Conservation (phyloP, 2,113 vertebrate species). For the Hippocampus comes region DNA sequence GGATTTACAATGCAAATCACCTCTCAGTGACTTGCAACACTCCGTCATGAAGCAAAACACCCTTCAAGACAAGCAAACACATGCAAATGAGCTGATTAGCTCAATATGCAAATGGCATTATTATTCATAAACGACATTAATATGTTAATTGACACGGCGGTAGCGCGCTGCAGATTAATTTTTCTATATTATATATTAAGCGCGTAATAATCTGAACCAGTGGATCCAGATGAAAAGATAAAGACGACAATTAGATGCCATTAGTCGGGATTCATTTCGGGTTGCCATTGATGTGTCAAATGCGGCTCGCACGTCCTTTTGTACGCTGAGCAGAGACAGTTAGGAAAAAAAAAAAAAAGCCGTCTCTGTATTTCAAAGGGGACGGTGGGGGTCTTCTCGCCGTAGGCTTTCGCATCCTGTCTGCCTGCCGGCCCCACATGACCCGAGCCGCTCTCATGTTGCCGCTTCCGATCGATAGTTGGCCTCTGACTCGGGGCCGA, state of each 20-base stretch:
- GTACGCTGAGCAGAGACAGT: constrained; percentile 26
- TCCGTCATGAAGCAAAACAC: constrained; percentile 54
- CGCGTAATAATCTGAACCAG: constrained; percentile 43
- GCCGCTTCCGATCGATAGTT: constrained; percentile 68
- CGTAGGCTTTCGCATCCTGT: constrained; percentile 42
- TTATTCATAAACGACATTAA: constrained; percentile 58
- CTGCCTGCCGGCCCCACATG: constrained; percentile 54
- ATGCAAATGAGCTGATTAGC: constrained; percentile 66
- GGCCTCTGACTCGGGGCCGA: constrained; percentile 66
- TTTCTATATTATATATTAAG: constrained; percentile 41
- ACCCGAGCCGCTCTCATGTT: constrained; percentile 66
- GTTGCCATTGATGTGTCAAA: constrained; percentile 39
- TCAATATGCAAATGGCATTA: constrained; percentile 48
- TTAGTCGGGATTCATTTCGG: constrained; percentile 24
- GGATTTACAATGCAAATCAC: constrained; percentile 50
- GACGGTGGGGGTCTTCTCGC: constrained; percentile 10
- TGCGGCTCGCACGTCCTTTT: constrained; percentile 30
- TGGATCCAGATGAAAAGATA: constrained; percentile 47
- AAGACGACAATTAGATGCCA: constrained; percentile 43
- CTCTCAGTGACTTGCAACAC: constrained; percentile 38
- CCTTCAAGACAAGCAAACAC: constrained; percentile 60
- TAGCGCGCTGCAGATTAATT: constrained; percentile 40
- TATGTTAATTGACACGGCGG: constrained; percentile 57
- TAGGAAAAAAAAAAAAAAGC: neutral
- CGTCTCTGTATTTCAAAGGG: constrained; percentile 30